Percentiles rank a stretch among this genome's conserved stretches.
Evolutionary conservation across 2,113 vertebrate genomes (phyloP).

Genomic region (Carlito syrichta): DNA sequence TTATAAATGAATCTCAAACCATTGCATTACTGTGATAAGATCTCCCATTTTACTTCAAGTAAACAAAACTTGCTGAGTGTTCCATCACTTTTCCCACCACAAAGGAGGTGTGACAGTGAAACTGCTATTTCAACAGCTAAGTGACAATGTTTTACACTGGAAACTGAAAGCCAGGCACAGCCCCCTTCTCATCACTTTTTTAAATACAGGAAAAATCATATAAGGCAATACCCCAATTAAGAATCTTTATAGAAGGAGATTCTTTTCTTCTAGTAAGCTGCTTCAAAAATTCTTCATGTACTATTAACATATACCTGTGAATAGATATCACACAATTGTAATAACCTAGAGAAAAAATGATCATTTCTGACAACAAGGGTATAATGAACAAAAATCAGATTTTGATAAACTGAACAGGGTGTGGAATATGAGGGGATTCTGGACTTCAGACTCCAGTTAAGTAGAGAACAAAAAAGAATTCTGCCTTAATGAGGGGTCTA

Average conservation of each 20-base stretch:
- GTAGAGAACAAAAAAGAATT: conserved; percentile 41
- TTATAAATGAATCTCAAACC: conserved; percentile 63
- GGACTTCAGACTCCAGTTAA: conserved; percentile 43
- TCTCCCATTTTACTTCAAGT: conserved; percentile 56
- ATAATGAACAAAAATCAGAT: conserved; percentile 62
- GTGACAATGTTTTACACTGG: conserved; percentile 29
- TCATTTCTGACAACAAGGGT: conserved; percentile 25
- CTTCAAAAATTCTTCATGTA: conserved; percentile 21
- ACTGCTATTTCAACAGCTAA: conserved; percentile 31
- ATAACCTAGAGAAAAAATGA: conserved; percentile 43
- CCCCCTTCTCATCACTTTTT: not conserved
- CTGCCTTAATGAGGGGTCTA: not conserved
- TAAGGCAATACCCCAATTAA: conserved; percentile 24
- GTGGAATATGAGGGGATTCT: conserved; percentile 35
- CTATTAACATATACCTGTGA: conserved; percentile 47
- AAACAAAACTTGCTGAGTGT: conserved; percentile 46
- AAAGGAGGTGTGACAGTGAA: not conserved
- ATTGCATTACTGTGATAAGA: conserved; percentile 50
- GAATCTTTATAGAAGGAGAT: conserved; percentile 26
- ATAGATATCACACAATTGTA: conserved; percentile 43
- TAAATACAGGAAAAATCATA: not conserved
- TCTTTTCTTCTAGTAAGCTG: conserved; percentile 37
- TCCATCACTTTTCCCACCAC: conserved; percentile 40
- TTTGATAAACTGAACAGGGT: conserved; percentile 7
- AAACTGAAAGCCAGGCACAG: not conserved